Evolutionary conservation across 2,888 invertebrate genomes (phyloP).

Genomic region (Mamestra brassicae): DNA sequence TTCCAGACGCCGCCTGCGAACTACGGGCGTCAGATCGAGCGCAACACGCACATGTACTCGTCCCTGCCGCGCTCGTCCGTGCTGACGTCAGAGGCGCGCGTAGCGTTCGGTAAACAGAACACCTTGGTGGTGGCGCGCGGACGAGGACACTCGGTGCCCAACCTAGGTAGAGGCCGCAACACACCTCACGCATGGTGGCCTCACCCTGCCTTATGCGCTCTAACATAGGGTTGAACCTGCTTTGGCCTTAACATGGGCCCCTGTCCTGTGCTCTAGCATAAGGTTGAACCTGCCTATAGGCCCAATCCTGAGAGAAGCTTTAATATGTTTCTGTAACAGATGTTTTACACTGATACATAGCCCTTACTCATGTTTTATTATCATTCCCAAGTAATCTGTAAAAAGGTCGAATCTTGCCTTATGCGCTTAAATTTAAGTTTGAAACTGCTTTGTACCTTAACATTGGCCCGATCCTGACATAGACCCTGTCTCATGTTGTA

Average conservation of each 20-base stretch:
- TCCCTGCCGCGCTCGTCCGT: constrained; percentile 94
- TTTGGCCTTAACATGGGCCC: background rate
- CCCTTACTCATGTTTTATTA: too few relatives aligned
- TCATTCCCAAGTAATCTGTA: too few relatives aligned
- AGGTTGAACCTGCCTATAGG: background rate
- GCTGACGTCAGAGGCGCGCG: constrained; percentile 91
- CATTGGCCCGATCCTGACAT: background rate
- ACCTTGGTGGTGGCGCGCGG: constrained; percentile 78
- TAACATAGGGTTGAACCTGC: constrained; percentile 2
- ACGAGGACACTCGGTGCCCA: constrained; percentile 97
- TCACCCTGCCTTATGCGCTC: background rate
- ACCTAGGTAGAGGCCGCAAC: constrained; percentile 93
- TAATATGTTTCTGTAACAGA: too few relatives aligned
- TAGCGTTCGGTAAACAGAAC: constrained; percentile 94
- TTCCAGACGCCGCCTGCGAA: constrained; percentile 94
- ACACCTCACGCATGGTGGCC: constrained; percentile 60
- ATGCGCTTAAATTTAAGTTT: too few relatives aligned
- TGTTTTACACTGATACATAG: too few relatives aligned
- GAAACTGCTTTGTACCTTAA: background rate
- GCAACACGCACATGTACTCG: constrained; percentile 92
- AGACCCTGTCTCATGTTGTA: background rate
- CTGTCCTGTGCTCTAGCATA: background rate
- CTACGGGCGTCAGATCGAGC: constrained; percentile 94
- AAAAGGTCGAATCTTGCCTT: background rate
- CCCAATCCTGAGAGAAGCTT: background rate